Conservation (phyloP, 2,888 invertebrate species). For the Xanthorhoe designata region DNA sequence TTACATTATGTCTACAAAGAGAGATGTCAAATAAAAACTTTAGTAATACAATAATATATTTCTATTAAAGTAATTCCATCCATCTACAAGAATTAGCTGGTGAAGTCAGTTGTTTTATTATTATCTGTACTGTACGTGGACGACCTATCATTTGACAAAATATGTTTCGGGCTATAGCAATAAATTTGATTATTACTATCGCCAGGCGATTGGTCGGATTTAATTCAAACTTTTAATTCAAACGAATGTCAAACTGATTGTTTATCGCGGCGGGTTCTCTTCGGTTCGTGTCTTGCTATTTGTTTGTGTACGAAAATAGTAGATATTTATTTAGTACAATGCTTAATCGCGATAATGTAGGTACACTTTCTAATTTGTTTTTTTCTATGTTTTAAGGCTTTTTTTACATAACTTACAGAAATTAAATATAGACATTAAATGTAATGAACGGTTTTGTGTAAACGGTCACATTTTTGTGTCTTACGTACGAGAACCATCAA, state of each 20-base stretch:
- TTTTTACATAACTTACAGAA: background rate
- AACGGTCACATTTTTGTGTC: background rate
- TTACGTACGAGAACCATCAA: conserved; percentile 4
- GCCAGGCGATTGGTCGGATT: background rate
- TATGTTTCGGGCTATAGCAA: background rate
- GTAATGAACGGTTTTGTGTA: background rate
- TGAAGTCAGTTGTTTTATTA: no score
- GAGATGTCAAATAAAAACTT: no score
- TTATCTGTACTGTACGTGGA: no score
- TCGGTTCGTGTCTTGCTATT: background rate
- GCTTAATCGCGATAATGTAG: no score
- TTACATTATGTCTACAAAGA: no score
- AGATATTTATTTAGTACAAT: no score
- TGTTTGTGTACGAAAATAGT: background rate
- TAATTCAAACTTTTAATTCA: background rate
- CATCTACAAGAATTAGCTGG: no score
- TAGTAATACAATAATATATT: no score
- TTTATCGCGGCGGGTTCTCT: background rate
- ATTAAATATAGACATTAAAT: background rate
- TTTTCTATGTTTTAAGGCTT: no score
- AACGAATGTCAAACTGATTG: background rate
- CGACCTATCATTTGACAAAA: no score
- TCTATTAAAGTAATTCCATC: no score
- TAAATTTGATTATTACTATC: background rate
- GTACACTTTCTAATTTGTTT: background rate